Base-by-base conservation (phyloP, 2,797 vertebrate genomes). In the Myotis findleyi region DNA sequence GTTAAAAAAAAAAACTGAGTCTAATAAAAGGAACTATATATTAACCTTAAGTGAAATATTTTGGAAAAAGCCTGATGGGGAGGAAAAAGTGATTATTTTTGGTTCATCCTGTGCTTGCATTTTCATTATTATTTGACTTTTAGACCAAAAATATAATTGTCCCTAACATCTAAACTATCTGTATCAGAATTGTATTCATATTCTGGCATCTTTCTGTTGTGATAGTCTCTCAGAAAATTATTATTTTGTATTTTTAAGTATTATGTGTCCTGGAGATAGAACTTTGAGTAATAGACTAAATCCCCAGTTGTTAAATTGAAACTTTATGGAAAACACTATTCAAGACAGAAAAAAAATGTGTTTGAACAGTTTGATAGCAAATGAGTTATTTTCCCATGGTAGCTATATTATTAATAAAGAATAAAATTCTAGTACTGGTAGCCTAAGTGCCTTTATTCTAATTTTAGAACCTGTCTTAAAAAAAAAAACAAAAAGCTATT, bases 111-210 rank as follows among this genome's bases (percentile, higher is more conserved):
- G 9, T 75, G 7, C 41, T 77, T 68, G 5, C 2, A 51, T 87
- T 93, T 66, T 57, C 12, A 41, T 21, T 76, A n/a, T 62, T 10
- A 59, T 55, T 91, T 96, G 47, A 14, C 21, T 86, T 95, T 72
- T 59, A 79, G 9, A 27, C 2, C 25, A 91, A 72, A 81, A 72
- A 72, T 20, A 5, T 23, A 83, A 82, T 75, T 79, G 13, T 8
- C 44, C 5, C 20, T 53, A 38, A 38, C 16, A 81, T 77, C 6
- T 57, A 20, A 57, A 62, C 3, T 89, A 57, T 41, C 25, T 66
- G 8, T 44, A 59, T 9, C n/a, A 82, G 38, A 38, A 38, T 38
- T 38, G 38, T 38, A 38, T 38, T 38, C 38, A 38, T 38, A 38
- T 53, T 41, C 36, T 87, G 27, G 0, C 23, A 90, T 38, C 6